A percentile compares a stretch with the other conserved stretches of the same genome.
Evolutionary conservation across 2,888 invertebrate genomes (phyloP).

Genomic region (Litoditis marina): DNA sequence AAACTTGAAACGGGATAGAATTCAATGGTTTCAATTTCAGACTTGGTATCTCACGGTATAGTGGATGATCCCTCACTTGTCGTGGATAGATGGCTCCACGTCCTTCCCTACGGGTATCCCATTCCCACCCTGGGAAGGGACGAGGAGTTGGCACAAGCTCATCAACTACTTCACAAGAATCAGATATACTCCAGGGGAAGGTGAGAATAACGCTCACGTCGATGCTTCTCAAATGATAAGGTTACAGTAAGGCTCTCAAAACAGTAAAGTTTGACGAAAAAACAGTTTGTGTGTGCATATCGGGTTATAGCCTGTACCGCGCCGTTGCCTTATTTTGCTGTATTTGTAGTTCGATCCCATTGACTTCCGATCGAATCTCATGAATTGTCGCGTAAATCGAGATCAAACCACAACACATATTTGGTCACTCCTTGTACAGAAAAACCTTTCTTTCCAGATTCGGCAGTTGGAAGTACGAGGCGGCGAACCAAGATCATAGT

Average conservation of each 20-base stretch:
- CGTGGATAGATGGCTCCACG: conserved; percentile 30
- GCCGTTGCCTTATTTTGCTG: too few species aligned
- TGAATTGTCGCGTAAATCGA: too few species aligned
- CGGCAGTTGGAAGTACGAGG: conserved; percentile 54
- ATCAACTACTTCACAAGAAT: conserved; percentile 28
- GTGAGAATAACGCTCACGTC: conserved; percentile 18
- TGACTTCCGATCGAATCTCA: too few species aligned
- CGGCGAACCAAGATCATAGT: conserved; percentile 52
- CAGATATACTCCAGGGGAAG: conserved; percentile 44
- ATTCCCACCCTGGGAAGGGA: conserved; percentile 46
- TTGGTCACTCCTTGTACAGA: not conserved
- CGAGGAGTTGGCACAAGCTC: conserved; percentile 29
- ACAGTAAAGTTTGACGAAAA: too few species aligned
- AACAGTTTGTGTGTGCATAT: too few species aligned
- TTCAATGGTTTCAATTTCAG: conserved; percentile 18
- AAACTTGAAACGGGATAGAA: too few species aligned
- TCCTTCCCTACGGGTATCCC: conserved; percentile 48
- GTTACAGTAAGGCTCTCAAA: too few species aligned
- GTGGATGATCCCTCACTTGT: conserved; percentile 23
- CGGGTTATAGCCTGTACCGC: too few species aligned
- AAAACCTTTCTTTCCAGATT: conserved; percentile 31
- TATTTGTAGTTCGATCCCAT: too few species aligned
- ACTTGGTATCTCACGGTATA: conserved; percentile 28
- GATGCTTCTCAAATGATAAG: too few species aligned
- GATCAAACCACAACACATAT: too few species aligned